phyloP scores from a whole-genome alignment of 2,797 vertebrate species.

The Sebastolobus alascanus region DNA sequence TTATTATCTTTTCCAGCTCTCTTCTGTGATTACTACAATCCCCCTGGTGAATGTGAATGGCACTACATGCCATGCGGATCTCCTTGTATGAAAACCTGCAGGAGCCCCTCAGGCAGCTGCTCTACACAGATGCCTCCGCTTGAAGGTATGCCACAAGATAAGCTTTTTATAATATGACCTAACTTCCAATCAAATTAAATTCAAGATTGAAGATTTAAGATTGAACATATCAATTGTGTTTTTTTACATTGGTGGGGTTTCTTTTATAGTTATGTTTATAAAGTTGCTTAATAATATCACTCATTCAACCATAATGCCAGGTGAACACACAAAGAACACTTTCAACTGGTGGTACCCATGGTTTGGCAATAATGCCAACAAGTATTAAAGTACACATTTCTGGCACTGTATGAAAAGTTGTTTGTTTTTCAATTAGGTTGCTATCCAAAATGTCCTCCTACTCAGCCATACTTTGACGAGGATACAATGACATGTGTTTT shows the following conservation, averaged over 20 bases:
- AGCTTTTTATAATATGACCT: neutral
- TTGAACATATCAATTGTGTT: neutral
- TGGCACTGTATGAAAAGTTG: neutral
- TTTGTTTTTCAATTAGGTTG: slow-evolving; percentile 84
- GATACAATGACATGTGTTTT: slow-evolving; percentile 88
- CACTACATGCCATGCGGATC: slow-evolving; percentile 90
- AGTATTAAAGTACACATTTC: neutral
- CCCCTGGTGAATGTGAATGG: slow-evolving; percentile 88
- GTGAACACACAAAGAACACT: neutral
- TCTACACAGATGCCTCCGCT: slow-evolving; percentile 74
- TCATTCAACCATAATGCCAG: neutral
- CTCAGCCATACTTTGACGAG: slow-evolving; percentile 90
- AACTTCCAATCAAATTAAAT: neutral
- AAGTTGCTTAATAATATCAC: neutral
- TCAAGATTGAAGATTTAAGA: neutral
- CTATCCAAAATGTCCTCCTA: slow-evolving; percentile 89
- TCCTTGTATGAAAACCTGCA: slow-evolving; percentile 77
- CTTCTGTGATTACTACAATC: slow-evolving; percentile 94
- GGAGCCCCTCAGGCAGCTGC: slow-evolving; percentile 74
- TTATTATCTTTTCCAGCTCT: slow-evolving; percentile 81
- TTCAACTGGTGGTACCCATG: neutral
- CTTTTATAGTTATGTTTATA: neutral
- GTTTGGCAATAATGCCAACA: neutral
- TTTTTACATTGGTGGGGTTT: neutral
- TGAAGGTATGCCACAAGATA: slow-evolving; percentile 47